phyloP scores from a whole-genome alignment of 1,140 invertebrate genomes.

The Zaprionus ornatus region DNA sequence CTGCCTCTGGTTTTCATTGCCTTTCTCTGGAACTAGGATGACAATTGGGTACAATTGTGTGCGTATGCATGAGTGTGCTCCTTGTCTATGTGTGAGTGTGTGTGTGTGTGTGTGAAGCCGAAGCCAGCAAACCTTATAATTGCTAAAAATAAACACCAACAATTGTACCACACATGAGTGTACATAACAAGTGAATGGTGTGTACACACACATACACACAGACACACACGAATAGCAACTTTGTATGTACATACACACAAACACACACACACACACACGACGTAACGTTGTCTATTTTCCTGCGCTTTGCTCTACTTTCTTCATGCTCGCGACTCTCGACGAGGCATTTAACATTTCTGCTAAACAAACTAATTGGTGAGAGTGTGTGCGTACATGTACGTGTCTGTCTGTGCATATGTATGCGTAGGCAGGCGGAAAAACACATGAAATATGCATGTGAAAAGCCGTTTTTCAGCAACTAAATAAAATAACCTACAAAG shows the following conservation, averaged over 20 bases:
- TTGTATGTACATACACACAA: conserved; percentile 7
- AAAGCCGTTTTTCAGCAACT: background rate
- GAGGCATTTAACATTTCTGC: conserved; percentile 14
- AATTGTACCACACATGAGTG: conserved; percentile 22
- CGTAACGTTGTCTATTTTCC: conserved; percentile 25
- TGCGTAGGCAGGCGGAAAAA: background rate
- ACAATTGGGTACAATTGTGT: conserved; percentile 3
- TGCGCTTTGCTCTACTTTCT: conserved; percentile 19
- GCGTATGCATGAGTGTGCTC: background rate
- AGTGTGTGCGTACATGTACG: conserved; percentile 7
- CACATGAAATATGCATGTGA: background rate
- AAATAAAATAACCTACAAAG: conserved; percentile 4
- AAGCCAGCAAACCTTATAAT: conserved; percentile 58
- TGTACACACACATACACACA: background rate
- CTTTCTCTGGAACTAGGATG: background rate
- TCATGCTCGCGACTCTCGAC: background rate
- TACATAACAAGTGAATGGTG: conserved; percentile 2
- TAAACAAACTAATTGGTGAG: background rate
- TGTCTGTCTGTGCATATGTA: background rate
- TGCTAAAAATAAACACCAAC: conserved; percentile 61
- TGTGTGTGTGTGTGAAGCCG: background rate
- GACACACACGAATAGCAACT: background rate
- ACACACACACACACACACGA: conserved; percentile 6
- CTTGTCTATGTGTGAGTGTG: background rate
- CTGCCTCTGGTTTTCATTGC: background rate